A percentile compares a stretch with the other conserved stretches of the same genome.
Conservation (phyloP, 2,113 vertebrate species). For the Tupaia chinensis region DNA sequence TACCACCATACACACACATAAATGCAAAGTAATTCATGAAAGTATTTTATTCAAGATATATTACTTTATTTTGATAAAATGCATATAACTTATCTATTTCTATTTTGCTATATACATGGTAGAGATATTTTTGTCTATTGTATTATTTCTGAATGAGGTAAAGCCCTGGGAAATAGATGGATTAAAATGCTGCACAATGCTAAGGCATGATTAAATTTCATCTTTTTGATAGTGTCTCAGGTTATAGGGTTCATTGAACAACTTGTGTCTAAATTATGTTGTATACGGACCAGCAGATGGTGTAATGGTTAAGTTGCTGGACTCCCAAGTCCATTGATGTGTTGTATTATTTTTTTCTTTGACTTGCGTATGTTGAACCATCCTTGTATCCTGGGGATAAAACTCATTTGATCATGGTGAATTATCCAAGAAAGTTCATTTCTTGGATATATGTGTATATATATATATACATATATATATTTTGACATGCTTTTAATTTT, state of each 20-base stretch:
- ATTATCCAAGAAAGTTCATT: no score
- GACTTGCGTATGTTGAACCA: no score
- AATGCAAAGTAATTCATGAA: not conserved
- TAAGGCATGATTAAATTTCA: not conserved
- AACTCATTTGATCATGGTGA: no score
- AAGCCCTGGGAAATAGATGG: not conserved
- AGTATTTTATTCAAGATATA: not conserved
- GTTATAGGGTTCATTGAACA: not conserved
- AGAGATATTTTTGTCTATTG: not conserved
- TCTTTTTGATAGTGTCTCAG: not conserved
- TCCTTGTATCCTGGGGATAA: no score
- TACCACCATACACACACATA: not conserved
- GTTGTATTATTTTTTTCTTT: no score
- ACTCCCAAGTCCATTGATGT: no score
- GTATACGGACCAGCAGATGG: no score
- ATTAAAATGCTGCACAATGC: not conserved
- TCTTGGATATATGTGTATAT: no score
- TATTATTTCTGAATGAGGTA: not conserved
- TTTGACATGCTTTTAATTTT: not conserved
- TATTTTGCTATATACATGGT: not conserved
- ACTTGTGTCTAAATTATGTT: not conserved
- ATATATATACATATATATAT: no score
- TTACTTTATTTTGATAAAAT: not conserved
- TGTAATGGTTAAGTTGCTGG: no score
- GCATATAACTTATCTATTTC: not conserved